Base-by-base conservation (phyloP, 1,140 invertebrate species). In the Drosophila elegans region DNA sequence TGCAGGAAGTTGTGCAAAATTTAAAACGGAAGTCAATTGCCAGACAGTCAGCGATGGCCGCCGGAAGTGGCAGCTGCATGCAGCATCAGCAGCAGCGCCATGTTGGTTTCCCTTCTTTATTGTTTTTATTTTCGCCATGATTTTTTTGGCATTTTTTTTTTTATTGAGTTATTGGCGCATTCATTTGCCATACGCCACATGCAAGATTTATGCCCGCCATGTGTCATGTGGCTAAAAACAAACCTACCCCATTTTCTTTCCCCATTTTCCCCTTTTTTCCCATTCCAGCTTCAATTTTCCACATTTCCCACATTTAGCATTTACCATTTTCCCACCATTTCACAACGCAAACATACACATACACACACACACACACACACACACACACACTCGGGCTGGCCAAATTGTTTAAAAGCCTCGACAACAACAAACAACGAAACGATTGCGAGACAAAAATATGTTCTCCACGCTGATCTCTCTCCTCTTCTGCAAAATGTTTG, bases 11-110 rank as follows among this genome's bases (percentile, higher is more conserved):
- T 84, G 84, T 89, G 84, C 84, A 89, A 89, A 89, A 89, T 89
- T 89, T 89, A 89, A 89, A 89, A 74, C 84, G 84, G 84, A 89
- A 89, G 84, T 89, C 84, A 84, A 89, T 89, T 89, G 84, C 89
- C 84, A 89, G 84, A 74, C 68, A 74, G 66, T 36, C 80, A 89
- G 84, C 84, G 64, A 74, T 78, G 81, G 81, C 66, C 72, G 78
- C 73, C 85, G 84, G 84, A 89, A 89, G 69, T 88, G 75, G 85
- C 84, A 84, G 78, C 84, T 74, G 80, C 76, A 79, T 84, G 64
- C 84, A 77, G 77, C 84, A 69, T 54, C 66, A 68, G 39, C 63
- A 68, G 39, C 63, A 59, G 54, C 67, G 79, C 74, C 79, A 85
- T 85, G 80, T 78, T 86, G 68, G 84, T 66, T 80, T 55, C 41